These are phyloP conservation scores for Acanthacorydalis orientalis DNA, from an alignment of 2,888 invertebrate genomes.

Conservation along the genomic window DNA sequence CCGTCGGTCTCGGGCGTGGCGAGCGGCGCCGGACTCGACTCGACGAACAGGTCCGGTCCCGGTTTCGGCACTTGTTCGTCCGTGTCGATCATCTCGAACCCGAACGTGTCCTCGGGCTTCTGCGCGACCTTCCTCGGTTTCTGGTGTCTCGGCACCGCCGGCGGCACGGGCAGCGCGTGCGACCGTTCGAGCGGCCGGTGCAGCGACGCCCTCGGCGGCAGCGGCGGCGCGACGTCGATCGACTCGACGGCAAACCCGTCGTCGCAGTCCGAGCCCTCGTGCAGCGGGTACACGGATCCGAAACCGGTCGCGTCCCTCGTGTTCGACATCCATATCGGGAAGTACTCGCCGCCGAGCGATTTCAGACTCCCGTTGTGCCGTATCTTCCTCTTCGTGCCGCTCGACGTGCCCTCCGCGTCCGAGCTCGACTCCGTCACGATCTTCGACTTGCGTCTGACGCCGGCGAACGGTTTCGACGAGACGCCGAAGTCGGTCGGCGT, in stretches of 20 bases:
- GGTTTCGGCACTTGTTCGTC: constrained; percentile 39
- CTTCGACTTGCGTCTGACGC: constrained; percentile 24
- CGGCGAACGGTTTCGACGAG: constrained; percentile 10
- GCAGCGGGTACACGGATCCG: constrained; percentile 35
- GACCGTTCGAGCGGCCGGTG: constrained; percentile 66
- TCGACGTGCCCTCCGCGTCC: constrained; percentile 27
- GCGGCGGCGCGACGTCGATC: constrained; percentile 39
- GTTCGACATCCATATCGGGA: constrained; percentile 50
- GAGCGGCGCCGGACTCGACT: constrained; percentile 27
- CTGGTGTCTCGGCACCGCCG: constrained; percentile 48
- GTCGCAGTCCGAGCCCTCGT: constrained; percentile 23
- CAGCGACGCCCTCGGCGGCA: constrained; percentile 46
- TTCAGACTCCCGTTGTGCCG: constrained; percentile 33
- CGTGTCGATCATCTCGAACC: constrained; percentile 69
- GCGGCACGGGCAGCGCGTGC: constrained; percentile 33
- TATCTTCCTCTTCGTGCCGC: constrained; percentile 49
- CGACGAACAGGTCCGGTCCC: constrained; percentile 20
- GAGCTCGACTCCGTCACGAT: constrained; percentile 35
- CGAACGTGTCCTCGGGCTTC: constrained; percentile 59
- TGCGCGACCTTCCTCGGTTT: constrained; percentile 41
- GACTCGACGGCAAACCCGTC: constrained; percentile 18
- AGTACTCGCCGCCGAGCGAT: constrained; percentile 44
- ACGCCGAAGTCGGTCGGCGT: constrained; percentile 10
- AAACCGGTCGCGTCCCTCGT: constrained; percentile 24
- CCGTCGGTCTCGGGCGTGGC: constrained; percentile 45